Evolutionary conservation across 1,140 invertebrate genomes (phyloP).

Genomic region (Euura saliciscinereae): DNA sequence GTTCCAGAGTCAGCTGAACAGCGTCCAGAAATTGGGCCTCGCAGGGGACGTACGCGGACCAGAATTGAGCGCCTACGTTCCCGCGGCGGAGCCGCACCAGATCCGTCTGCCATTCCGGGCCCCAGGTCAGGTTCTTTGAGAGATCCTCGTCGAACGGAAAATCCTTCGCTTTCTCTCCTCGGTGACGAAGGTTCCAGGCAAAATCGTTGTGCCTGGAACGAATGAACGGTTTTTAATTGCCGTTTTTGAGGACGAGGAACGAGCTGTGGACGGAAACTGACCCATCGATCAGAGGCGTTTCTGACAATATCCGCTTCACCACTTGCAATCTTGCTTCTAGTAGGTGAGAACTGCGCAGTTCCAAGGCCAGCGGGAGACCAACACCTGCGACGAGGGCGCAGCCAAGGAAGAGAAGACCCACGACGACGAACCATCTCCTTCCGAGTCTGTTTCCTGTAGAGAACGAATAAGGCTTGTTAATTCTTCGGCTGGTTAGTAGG

Average conservation of each 20-base stretch:
- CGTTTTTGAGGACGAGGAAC: not conserved
- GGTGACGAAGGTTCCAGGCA: constrained; percentile 82
- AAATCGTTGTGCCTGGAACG: constrained; percentile 76
- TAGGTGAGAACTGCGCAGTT: constrained; percentile 63
- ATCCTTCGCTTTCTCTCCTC: constrained; percentile 72
- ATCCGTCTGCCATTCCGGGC: constrained; percentile 62
- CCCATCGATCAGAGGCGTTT: constrained; percentile 64
- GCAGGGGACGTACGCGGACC: constrained; percentile 89
- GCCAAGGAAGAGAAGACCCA: constrained; percentile 52
- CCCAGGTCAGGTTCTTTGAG: constrained; percentile 54
- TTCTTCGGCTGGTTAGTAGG: not conserved
- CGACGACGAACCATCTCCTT: constrained; percentile 49
- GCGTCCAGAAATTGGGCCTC: constrained; percentile 81
- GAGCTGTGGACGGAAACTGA: constrained; percentile 20
- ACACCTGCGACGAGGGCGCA: constrained; percentile 55
- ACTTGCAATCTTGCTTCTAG: constrained; percentile 64
- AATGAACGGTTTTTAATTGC: not conserved
- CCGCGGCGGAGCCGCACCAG: constrained; percentile 60
- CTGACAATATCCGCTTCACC: constrained; percentile 63
- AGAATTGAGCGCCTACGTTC: constrained; percentile 76
- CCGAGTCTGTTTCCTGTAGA: constrained; percentile 34
- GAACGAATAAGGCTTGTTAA: not conserved
- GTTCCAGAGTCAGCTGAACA: constrained; percentile 79
- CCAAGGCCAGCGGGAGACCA: constrained; percentile 63
- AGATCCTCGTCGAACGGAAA: constrained; percentile 75